Evolutionary conservation across 2,113 vertebrate species (phyloP).

Genomic region (Stegastes partitus): DNA sequence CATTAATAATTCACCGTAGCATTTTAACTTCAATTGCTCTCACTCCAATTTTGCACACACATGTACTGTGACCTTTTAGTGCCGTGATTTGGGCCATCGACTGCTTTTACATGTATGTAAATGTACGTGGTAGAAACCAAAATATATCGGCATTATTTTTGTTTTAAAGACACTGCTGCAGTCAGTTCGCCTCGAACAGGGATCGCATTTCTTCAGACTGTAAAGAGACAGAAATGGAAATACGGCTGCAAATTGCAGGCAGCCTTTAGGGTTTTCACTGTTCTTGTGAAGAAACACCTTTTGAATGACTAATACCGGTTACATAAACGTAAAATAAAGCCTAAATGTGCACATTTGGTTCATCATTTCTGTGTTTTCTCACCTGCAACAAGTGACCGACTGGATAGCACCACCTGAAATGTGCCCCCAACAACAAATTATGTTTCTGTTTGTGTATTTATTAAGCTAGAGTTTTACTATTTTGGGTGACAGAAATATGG

Average conservation of each 20-base stretch:
- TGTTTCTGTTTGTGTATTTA: too few relatives aligned
- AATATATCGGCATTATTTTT: not conserved
- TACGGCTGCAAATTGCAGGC: too few relatives aligned
- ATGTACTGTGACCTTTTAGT: conserved; percentile 26
- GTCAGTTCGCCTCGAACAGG: not conserved
- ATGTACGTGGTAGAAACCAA: not conserved
- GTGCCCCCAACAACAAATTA: not conserved
- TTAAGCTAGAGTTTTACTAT: too few relatives aligned
- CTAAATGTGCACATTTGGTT: not conserved
- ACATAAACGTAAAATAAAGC: not conserved
- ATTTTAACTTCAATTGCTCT: conserved; percentile 55
- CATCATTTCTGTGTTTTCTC: not conserved
- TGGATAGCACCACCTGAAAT: not conserved
- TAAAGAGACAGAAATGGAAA: not conserved
- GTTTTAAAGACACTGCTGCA: conserved; percentile 2
- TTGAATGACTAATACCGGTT: not conserved
- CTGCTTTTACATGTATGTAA: not conserved
- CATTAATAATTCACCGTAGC: conserved; percentile 42
- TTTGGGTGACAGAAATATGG: too few relatives aligned
- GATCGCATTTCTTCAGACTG: not conserved
- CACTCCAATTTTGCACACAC: conserved; percentile 40
- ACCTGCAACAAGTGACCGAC: not conserved
- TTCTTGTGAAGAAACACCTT: too few relatives aligned
- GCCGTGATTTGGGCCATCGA: conserved; percentile 18
- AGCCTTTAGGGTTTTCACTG: too few relatives aligned